Conservation (phyloP, 1,140 invertebrate genomes). For the Schlechtendalia chinensis region DNA sequence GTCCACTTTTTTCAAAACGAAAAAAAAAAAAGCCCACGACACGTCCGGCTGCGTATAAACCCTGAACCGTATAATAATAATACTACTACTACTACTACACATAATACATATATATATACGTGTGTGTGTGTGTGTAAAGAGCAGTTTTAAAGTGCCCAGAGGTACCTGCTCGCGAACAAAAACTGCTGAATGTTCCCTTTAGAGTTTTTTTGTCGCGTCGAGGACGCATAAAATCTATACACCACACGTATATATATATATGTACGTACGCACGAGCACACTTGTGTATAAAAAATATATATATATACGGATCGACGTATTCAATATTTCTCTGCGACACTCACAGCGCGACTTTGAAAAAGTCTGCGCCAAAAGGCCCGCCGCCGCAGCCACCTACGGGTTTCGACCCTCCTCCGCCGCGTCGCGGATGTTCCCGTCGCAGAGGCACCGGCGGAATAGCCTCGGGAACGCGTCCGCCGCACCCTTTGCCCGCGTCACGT, state of each 20-base stretch:
- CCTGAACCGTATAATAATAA: constrained; percentile 12
- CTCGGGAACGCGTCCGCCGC: constrained; percentile 42
- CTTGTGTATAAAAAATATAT: too few relatives aligned
- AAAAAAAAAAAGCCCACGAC: too few relatives aligned
- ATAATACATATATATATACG: neutral
- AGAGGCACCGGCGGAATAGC: constrained; percentile 22
- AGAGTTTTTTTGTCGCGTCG: neutral
- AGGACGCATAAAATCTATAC: constrained; percentile 10
- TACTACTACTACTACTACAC: too few relatives aligned
- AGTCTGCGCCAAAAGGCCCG: constrained; percentile 48
- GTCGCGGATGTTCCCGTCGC: neutral
- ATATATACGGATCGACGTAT: constrained; percentile 10
- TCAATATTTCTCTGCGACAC: constrained; percentile 46
- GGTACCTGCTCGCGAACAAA: constrained; percentile 31
- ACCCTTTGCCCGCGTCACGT: constrained; percentile 43
- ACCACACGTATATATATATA: neutral
- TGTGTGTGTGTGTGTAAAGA: neutral
- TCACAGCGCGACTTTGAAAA: constrained; percentile 48
- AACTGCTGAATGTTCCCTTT: constrained; percentile 32
- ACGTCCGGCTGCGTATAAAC: constrained; percentile 10
- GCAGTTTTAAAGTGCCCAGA: constrained; percentile 17
- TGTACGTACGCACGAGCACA: too few relatives aligned
- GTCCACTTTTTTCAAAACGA: neutral
- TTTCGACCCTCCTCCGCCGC: constrained; percentile 22
- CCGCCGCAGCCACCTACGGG: constrained; percentile 31